Percentiles rank a stretch among this genome's conserved stretches.
These are phyloP conservation scores for Andrena cerasifolii DNA, from an alignment of 1,140 invertebrate species.

Conservation along the genomic window DNA sequence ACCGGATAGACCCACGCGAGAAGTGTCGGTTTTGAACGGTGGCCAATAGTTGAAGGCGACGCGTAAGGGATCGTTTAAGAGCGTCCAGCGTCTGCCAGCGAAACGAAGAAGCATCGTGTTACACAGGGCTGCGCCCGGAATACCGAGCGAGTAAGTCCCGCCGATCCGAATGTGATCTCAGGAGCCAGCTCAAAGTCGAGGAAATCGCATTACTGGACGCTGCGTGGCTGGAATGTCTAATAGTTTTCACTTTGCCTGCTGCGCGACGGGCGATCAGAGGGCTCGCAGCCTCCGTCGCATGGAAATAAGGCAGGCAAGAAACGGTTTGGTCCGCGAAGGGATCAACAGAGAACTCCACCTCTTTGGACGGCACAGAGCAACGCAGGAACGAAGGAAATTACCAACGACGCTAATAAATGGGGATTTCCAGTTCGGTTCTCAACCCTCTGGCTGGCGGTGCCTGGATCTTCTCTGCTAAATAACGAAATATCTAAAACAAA, in stretches of 20 bases:
- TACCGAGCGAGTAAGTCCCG: slow-evolving; percentile 23
- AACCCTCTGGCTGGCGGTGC: too few species aligned
- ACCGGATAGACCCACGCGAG: neutral
- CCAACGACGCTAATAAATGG: too few species aligned
- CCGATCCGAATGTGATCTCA: slow-evolving; percentile 36
- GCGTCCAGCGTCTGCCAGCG: neutral
- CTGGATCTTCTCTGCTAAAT: too few species aligned
- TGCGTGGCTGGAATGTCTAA: slow-evolving; percentile 20
- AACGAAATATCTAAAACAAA: too few species aligned
- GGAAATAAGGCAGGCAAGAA: neutral
- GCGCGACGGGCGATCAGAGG: neutral
- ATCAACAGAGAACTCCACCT: too few species aligned
- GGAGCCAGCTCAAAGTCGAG: slow-evolving; percentile 14
- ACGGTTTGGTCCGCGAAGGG: too few species aligned
- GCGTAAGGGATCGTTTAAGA: neutral
- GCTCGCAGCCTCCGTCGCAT: neutral
- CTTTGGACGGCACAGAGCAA: too few species aligned
- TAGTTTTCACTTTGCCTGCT: slow-evolving; percentile 35
- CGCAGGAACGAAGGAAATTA: too few species aligned
- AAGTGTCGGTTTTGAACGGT: neutral
- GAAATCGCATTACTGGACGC: slow-evolving; percentile 47
- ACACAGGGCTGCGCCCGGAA: slow-evolving; percentile 20
- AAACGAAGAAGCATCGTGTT: slow-evolving; percentile 15
- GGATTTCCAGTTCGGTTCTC: too few species aligned
- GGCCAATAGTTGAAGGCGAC: neutral